Evolutionary conservation across 2,797 vertebrate genomes (phyloP).

Genomic region (Hybognathus amarus): DNA sequence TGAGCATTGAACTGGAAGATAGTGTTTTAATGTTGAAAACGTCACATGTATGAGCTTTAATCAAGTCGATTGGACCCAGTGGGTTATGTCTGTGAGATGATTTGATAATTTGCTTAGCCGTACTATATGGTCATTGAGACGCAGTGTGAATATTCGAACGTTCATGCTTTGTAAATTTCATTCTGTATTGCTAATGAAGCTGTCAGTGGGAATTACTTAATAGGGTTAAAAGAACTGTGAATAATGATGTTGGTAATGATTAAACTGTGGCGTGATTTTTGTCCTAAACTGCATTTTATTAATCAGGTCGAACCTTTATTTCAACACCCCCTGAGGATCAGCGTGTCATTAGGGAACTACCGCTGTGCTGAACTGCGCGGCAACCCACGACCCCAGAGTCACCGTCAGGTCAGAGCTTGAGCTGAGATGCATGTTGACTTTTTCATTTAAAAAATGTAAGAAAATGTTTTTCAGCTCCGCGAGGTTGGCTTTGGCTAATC

Average conservation of each 20-base stretch:
- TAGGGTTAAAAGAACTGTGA: constrained; percentile 45
- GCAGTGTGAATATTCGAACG: constrained; percentile 15
- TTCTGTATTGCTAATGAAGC: constrained; percentile 43
- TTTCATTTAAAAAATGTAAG: neutral
- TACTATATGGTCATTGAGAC: constrained; percentile 15
- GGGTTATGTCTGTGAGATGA: constrained; percentile 15
- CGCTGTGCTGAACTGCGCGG: constrained; percentile 82
- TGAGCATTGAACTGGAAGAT: neutral
- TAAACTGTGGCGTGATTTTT: constrained; percentile 23
- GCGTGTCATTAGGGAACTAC: constrained; percentile 95
- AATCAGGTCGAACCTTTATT: constrained; percentile 85
- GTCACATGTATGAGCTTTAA: constrained; percentile 19
- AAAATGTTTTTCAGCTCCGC: neutral
- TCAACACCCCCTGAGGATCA: constrained; percentile 82
- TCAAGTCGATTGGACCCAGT: constrained; percentile 16
- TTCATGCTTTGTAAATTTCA: constrained; percentile 48
- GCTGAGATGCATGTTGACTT: neutral
- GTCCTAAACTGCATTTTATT: constrained; percentile 35
- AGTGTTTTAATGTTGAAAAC: neutral
- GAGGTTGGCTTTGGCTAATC: neutral
- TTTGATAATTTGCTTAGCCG: constrained; percentile 8
- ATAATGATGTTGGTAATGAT: constrained; percentile 42
- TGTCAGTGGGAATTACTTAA: constrained; percentile 45
- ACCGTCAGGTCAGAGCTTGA: constrained; percentile 43
- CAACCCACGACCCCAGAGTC: constrained; percentile 87